Conservation (phyloP, 2,113 vertebrate species). For the Lamprotornis superbus region DNA sequence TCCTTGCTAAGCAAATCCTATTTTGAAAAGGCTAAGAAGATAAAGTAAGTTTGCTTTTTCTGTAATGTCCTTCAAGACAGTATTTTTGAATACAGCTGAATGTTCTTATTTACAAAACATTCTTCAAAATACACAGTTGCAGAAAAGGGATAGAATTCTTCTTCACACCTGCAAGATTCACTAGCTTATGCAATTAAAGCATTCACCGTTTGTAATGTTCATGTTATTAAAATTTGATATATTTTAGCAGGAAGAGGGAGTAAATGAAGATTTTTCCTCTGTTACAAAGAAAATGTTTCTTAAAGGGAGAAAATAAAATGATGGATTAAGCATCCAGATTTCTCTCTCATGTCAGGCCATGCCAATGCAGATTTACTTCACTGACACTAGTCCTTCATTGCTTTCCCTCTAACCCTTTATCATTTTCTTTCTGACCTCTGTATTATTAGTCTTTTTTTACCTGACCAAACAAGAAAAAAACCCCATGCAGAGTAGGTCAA, state of each 20-base stretch:
- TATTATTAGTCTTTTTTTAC: neutral
- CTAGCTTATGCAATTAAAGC: neutral
- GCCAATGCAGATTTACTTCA: neutral
- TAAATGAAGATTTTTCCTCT: neutral
- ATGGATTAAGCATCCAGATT: neutral
- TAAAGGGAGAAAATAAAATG: neutral
- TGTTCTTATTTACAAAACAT: neutral
- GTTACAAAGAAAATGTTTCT: neutral
- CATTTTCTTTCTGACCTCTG: neutral
- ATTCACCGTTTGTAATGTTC: neutral
- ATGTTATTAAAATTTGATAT: neutral
- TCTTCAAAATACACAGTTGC: neutral
- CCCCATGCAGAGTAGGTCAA: neutral
- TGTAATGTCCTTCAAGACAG: neutral
- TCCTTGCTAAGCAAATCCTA: neutral
- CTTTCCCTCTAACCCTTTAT: neutral
- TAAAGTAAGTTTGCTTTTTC: neutral
- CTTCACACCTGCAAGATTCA: neutral
- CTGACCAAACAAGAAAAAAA: conserved; percentile 11
- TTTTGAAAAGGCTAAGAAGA: neutral
- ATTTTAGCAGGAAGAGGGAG: neutral
- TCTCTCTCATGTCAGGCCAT: neutral
- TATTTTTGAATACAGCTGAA: neutral
- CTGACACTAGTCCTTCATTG: neutral
- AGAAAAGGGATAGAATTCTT: neutral